Base-by-base conservation (phyloP, 2,797 vertebrate species). In the Melanotaenia boesemani region DNA sequence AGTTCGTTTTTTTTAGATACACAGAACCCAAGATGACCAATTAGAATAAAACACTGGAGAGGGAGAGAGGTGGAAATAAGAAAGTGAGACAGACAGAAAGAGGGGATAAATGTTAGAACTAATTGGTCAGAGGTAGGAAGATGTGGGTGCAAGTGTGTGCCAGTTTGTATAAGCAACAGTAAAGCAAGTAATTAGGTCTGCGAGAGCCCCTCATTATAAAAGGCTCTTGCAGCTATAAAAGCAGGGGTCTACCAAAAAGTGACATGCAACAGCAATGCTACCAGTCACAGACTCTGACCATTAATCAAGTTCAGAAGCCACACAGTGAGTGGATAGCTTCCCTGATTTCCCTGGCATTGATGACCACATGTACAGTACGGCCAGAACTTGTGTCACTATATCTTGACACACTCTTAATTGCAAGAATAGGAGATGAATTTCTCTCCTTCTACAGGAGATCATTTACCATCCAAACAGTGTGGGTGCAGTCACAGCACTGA, bases 121-220 rank as follows among this genome's bases (percentile, higher is more conserved):
- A 91, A 91, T 92, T 90, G 88, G 90, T 76, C 68, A 83, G 80
- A 89, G 83, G 85, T 61, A 67, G 59, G 71, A 72, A 68, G 70
- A 72, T 74, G 72, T 86, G 82, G 67, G 72, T 63, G 74, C 20
- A 11, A 67, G 50, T 76, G 72, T 65, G 65, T 41, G 67, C 37
- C 41, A 57, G 78, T 41, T 76, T 84, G 77, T 72, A 77, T 81
- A 80, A 77, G 79, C 69, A 77, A 79, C 78, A 82, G 67, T 73
- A 82, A 78, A 86, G 72, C 63, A 46, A 82, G 72, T 87, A 88
- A 91, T 90, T 84, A 88, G 80, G 83, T 85, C 63, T 80, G 56
- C 83, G 74, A 81, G 77, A 86, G 63, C 5, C 75, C 63, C 79
- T 90, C 79, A 65, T 90, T 90, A 88, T 77, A 81, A 77, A 64